Base-by-base conservation (phyloP, 2,113 vertebrate species). In the Oryzias melastigma region DNA sequence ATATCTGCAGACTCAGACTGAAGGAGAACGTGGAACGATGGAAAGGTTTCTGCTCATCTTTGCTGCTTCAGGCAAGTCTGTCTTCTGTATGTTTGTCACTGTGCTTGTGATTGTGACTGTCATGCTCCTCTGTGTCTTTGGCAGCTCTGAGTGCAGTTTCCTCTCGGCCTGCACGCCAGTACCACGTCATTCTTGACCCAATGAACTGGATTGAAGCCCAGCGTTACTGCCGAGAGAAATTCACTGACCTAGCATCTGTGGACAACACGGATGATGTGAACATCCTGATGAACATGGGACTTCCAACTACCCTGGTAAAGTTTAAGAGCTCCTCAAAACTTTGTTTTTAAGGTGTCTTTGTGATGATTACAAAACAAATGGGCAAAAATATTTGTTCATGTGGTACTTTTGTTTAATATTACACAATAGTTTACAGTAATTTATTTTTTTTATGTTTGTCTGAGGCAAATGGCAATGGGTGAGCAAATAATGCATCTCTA, bases 141-240 rank as follows among this genome's bases (percentile, higher is more conserved):
- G 55, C 45, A 56, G 52, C 20, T 40, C 52, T 65, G 29, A 42
- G 52, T 14, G 20, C 16, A 8, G 15, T 14, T 12, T n/a, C 42
- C 42, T 58, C 20, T 7, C 3, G 20, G n/a, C 4, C 20, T 1
- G 7, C 18, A 25, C 62, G 5, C 25, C 45, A 43, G 7, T 56
- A 65, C 45, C 53, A 65, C 7, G 41, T 65, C 14, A 48, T 50
- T 56, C 56, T 43, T 17, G 62, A 65, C 19, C 62, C 22, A 18
- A 56, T 27, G 45, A 65, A 27, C 62, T 65, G 62, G 62, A 65
- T 16, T 12, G 17, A 45, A 3, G 55, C 45, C 49, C 62, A 5
- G 62, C 47, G 35, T n/a, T 57, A 65, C 42, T 58, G 55, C 55
- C 45, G 55, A 46, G 22, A 45, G 7, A 25, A 4, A 19, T 58